A percentile compares a stretch with the other conserved stretches of the same genome.
phyloP scores from a whole-genome alignment of 2,113 vertebrate genomes.

The Sorex fumeus region DNA sequence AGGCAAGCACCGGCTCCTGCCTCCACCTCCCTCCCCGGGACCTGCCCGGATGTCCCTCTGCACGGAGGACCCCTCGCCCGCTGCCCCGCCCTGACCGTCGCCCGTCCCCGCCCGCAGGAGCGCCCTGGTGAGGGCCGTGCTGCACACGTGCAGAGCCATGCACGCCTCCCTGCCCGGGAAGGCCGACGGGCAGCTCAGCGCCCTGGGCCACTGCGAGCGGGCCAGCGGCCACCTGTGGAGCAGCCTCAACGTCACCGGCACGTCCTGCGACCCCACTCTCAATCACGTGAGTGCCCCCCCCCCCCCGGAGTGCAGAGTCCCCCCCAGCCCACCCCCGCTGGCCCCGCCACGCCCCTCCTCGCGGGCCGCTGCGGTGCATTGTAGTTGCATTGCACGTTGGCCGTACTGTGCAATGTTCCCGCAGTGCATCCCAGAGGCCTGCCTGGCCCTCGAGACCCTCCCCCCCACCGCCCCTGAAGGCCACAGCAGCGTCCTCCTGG shows the following conservation, averaged over 20 bases:
- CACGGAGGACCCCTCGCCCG: too few species aligned
- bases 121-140: conserved; percentile 93
- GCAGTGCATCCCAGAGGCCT: conserved; percentile 97
- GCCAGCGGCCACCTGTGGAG: conserved; percentile 94
- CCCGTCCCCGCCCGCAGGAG: conserved; percentile 77
- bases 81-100: too few species aligned
- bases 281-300: conserved; percentile 90
- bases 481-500: rapidly evolving
- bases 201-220: conserved; percentile 94
- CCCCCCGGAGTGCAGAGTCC: too few species aligned
- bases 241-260: conserved; percentile 91
- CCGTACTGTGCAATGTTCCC: conserved; percentile 95
- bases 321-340: too few species aligned
- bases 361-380: conserved; percentile 95
- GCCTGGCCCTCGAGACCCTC: conserved; percentile 74
- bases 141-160: conserved; percentile 94
- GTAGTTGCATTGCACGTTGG: conserved; percentile 99
- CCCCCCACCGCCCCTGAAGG: not conserved
- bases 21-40: rapidly evolving
- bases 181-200: conserved; percentile 91
- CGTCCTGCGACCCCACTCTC: conserved; percentile 89
- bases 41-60: too few species aligned
- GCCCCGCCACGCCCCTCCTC: not conserved
- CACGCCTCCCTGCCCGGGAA: conserved; percentile 94
- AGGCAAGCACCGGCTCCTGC: too few species aligned